Evolutionary conservation across 2,888 invertebrate genomes (phyloP).

Genomic region (Allacma fusca): DNA sequence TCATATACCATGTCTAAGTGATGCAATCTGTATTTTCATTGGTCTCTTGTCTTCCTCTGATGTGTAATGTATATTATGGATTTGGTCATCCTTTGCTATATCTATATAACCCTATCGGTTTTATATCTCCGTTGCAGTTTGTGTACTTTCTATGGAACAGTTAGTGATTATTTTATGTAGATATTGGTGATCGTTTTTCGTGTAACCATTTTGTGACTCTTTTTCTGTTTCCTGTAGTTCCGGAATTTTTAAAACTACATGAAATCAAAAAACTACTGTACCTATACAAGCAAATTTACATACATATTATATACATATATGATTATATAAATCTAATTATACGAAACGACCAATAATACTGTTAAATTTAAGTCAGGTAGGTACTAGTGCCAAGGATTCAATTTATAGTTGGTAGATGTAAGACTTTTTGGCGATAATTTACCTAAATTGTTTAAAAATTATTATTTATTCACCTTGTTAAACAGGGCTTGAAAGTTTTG

Average conservation of each 20-base stretch:
- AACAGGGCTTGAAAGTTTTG: neutral
- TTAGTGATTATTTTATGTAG: too few relatives aligned
- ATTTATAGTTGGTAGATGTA: neutral
- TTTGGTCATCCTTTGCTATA: too few relatives aligned
- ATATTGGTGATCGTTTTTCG: neutral
- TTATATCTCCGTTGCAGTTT: too few relatives aligned
- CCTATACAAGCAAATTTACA: neutral
- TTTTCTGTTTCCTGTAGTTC: neutral
- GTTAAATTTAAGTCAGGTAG: neutral
- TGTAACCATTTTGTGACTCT: neutral
- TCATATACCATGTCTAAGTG: neutral
- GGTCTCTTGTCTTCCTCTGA: constrained; percentile 9
- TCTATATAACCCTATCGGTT: too few relatives aligned
- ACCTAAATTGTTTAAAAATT: too few relatives aligned
- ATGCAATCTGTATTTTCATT: neutral
- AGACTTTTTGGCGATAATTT: too few relatives aligned
- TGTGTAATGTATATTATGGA: neutral
- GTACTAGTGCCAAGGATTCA: neutral
- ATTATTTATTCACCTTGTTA: too few relatives aligned
- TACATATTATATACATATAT: neutral
- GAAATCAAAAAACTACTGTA: neutral
- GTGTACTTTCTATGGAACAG: too few relatives aligned
- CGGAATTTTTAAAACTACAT: neutral
- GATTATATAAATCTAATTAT: neutral
- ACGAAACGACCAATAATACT: neutral